Percentiles rank a stretch among this genome's conserved stretches.
Evolutionary conservation across 1,140 invertebrate genomes (phyloP).

Genomic region (Bilobella aurantiaca): DNA sequence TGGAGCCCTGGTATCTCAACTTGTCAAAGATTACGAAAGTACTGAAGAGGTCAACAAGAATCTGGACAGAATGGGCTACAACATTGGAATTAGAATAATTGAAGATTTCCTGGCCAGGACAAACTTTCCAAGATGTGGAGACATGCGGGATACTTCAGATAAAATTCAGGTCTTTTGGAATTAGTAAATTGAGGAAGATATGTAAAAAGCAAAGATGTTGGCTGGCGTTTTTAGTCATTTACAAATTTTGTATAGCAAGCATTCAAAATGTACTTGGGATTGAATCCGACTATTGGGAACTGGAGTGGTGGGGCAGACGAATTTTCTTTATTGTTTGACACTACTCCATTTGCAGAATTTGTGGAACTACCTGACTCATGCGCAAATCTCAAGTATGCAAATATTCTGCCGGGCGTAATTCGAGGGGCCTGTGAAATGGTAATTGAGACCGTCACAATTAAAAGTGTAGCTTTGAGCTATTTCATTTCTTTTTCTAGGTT

Average conservation of each 20-base stretch:
- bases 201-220: no score
- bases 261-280: slow-evolving; percentile 82
- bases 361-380: slow-evolving; percentile 90
- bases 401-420: slow-evolving; percentile 84
- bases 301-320: slow-evolving; percentile 92
- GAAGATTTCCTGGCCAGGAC: slow-evolving; percentile 95
- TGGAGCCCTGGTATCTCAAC: slow-evolving; percentile 90
- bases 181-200: no score
- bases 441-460: not conserved
- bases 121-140: slow-evolving; percentile 76
- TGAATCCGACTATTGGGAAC: slow-evolving; percentile 79
- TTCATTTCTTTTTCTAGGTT: no score
- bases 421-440: slow-evolving; percentile 96
- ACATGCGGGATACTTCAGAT: slow-evolving; percentile 93
- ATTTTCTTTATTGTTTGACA: slow-evolving; percentile 89
- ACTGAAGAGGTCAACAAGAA: slow-evolving; percentile 93
- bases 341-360: slow-evolving; percentile 95
- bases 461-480: no score
- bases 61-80: slow-evolving; percentile 87
- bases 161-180: slow-evolving; percentile 90
- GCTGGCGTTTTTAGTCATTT: slow-evolving; percentile 34
- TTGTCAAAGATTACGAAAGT: slow-evolving; percentile 95
- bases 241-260: no score
- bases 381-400: slow-evolving; percentile 80
- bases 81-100: slow-evolving; percentile 93